These are phyloP conservation scores for Tenthredo scrophulariae DNA, from an alignment of 2,888 invertebrate species.

Conservation along the genomic window DNA sequence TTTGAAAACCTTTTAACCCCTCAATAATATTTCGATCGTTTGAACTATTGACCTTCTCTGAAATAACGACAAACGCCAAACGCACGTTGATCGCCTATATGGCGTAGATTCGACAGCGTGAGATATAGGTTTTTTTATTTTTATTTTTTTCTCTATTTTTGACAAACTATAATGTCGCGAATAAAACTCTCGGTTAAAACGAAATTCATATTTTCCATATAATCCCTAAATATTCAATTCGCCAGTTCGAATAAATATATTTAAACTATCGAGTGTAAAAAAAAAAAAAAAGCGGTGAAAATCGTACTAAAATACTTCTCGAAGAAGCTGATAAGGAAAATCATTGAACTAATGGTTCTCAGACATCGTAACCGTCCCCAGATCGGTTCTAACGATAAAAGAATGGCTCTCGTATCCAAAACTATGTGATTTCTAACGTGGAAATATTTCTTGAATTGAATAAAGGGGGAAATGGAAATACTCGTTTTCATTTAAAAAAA, in stretches of 20 bases:
- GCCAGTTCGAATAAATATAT: background rate
- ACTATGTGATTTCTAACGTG: background rate
- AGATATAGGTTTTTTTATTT: background rate
- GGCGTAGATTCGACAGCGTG: background rate
- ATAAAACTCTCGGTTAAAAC: background rate
- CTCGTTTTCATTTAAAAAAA: background rate
- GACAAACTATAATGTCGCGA: background rate
- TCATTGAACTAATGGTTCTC: slow-evolving; percentile 29
- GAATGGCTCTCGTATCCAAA: background rate
- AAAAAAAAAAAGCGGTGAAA: background rate
- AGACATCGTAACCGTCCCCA: background rate
- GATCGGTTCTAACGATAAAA: slow-evolving; percentile 23
- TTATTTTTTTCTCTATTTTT: too few relatives aligned
- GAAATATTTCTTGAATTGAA: background rate
- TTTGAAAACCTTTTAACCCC: slow-evolving; percentile 26
- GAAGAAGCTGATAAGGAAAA: background rate
- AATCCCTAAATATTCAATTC: background rate
- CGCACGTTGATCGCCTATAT: background rate
- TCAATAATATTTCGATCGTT: slow-evolving; percentile 19
- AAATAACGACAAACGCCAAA: slow-evolving; percentile 18
- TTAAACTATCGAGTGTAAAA: background rate
- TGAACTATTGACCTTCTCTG: background rate
- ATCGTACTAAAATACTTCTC: background rate
- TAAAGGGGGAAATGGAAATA: background rate
- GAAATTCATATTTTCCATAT: background rate